Evolutionary conservation across 2,113 vertebrate species (phyloP), one percentile per base, ranked within the genome.

Genomic region (Oryzias javanicus): DNA sequence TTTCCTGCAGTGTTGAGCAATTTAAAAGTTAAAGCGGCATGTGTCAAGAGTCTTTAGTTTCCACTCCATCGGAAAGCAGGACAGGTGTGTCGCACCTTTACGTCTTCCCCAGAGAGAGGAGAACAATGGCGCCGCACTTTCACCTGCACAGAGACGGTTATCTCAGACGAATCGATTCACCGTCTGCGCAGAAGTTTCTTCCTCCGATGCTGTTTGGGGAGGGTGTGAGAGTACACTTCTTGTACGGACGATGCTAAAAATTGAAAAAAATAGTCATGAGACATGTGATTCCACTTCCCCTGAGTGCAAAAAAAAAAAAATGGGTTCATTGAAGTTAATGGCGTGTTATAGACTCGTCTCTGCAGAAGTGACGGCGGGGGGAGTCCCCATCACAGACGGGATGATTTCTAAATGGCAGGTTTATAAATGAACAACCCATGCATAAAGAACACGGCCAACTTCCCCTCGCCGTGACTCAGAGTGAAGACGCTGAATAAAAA

Each of bases 181-280:
- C 85, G 83, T 90, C 82, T 88, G 88, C 81, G 74, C 85, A 89
- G 89, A 89, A 35, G 75, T 76, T 76, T 35, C 73, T 78, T 72
- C n/a, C 52, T 64, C 47, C 18, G n/a, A 49, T 73, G 49, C 19
- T 53, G 27, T 22, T 67, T 59, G 12, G 18, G 16, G 60, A 8
- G 25, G 63, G 40, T 64, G 69, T 70, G 10, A 55, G 13, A 55
- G 18, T 20, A 58, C 19, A 67, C 19, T 60, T 68, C 56, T 69
- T 53, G 55, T 53, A 45, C 42, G 22, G 25, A 7, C 4, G 12
- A 2, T 41, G n/a, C 48, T 59, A 25, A 42, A 29, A 19, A 46
- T 63, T 71, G n/a, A 67, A 24, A 60, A 53, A 35, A 66, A 54
- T 6, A 59, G 52, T 44, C 35, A 57, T 66, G 56, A 85, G 48